Percentiles rank a stretch among this genome's conserved stretches.
Evolutionary conservation across 2,888 invertebrate species (phyloP).

Genomic region (Cephonodes hylas): DNA sequence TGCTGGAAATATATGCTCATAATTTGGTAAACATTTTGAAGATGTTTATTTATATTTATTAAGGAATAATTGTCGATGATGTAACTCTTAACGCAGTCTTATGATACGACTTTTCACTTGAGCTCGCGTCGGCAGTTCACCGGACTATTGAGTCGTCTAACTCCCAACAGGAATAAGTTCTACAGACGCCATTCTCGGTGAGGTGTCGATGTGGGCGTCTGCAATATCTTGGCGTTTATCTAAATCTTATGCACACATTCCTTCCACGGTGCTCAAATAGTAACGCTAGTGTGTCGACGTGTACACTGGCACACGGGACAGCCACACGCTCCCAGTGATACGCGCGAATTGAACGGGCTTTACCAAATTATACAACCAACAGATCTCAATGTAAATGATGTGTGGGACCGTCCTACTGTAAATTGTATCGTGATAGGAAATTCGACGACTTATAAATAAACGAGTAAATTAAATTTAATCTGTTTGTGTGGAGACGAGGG

Average conservation of each 20-base stretch:
- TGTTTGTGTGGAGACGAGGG: slow-evolving; percentile 24
- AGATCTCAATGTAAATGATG: slow-evolving; percentile 73
- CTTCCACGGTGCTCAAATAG: slow-evolving; percentile 86
- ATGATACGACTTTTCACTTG: slow-evolving; percentile 45
- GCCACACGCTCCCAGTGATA: slow-evolving; percentile 55
- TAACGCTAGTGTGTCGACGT: slow-evolving; percentile 47
- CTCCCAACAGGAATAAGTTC: background rate
- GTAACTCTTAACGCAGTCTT: slow-evolving; percentile 40
- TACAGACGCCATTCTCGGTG: background rate
- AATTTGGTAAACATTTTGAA: slow-evolving; percentile 78
- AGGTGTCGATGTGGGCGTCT: background rate
- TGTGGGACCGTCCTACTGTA: slow-evolving; percentile 80
- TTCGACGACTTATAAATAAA: slow-evolving; percentile 55
- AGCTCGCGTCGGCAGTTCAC: background rate
- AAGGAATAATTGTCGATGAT: slow-evolving; percentile 62
- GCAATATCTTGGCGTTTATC: slow-evolving; percentile 40
- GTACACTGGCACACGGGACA: slow-evolving; percentile 13
- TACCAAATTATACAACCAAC: slow-evolving; percentile 59
- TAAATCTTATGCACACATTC: slow-evolving; percentile 81
- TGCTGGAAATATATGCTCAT: slow-evolving; percentile 77
- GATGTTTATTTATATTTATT: slow-evolving; percentile 76
- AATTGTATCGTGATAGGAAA: slow-evolving; percentile 68
- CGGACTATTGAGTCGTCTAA: background rate
- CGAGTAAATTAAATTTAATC: slow-evolving; percentile 31
- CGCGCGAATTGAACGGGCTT: slow-evolving; percentile 60